Evolutionary conservation across 2,113 vertebrate genomes (phyloP).

Genomic region (Columba janthina): DNA sequence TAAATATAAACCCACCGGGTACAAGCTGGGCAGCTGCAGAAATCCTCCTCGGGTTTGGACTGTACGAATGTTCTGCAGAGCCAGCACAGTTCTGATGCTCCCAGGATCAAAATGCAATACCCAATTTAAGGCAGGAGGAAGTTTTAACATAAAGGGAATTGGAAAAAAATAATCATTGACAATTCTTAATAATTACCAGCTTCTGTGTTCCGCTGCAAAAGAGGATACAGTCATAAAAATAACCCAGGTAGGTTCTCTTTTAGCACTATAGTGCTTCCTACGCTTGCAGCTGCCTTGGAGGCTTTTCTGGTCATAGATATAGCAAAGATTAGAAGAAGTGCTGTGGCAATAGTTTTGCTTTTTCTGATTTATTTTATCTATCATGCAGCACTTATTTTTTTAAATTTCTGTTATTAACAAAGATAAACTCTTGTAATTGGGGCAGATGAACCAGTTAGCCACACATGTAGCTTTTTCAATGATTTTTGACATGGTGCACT

Average conservation of each 20-base stretch:
- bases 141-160: not conserved
- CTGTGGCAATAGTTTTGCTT: not conserved
- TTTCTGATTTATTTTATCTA: not conserved
- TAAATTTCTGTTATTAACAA: too few species aligned
- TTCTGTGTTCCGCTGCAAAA: not conserved
- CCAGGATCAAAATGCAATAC: not conserved
- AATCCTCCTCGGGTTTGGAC: not conserved
- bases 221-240: not conserved
- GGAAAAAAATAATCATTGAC: not conserved
- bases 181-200: not conserved
- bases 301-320: not conserved
- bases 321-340: not conserved
- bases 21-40: not conserved
- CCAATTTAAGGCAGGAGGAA: not conserved
- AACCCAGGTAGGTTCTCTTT: not conserved
- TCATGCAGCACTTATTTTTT: not conserved
- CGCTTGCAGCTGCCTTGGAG: not conserved
- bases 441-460: not conserved
- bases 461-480: not conserved
- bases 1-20: not conserved
- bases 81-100: not conserved
- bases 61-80: not conserved
- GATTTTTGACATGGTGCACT: not conserved
- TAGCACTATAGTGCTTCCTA: not conserved
- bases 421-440: not conserved